phyloP scores from a whole-genome alignment of 2,888 invertebrate species.

The Lasioglossum oenotherae region DNA sequence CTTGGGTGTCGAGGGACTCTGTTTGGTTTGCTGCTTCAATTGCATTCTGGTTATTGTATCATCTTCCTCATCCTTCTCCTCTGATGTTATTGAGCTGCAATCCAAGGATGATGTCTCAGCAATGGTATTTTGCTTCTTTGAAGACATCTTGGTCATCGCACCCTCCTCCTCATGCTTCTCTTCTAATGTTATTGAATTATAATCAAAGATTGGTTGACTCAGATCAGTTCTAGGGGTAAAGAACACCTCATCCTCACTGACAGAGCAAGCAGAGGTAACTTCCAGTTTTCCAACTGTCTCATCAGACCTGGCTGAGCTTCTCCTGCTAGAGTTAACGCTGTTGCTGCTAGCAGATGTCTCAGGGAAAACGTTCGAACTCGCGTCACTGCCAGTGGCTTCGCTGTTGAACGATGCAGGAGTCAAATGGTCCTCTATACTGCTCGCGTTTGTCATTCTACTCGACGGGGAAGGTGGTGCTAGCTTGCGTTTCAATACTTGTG shows the following conservation, averaged over 20 bases:
- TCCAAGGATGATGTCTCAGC: background rate
- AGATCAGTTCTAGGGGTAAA: constrained; percentile 1
- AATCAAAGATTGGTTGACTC: background rate
- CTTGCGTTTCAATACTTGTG: constrained; percentile 56
- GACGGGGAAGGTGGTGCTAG: constrained; percentile 46
- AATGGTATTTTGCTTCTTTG: background rate
- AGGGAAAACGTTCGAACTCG: background rate
- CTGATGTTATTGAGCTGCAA: background rate
- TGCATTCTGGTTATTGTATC: background rate
- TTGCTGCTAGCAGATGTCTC: background rate
- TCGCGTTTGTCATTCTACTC: constrained; percentile 41
- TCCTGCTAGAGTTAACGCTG: background rate
- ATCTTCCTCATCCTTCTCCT: background rate
- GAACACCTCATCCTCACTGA: constrained; percentile 37
- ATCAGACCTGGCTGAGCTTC: background rate
- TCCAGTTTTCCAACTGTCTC: background rate
- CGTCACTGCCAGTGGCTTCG: background rate
- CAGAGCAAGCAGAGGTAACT: background rate
- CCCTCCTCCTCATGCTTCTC: background rate
- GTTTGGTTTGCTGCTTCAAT: background rate
- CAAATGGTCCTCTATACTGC: constrained; percentile 33
- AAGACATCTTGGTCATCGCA: background rate
- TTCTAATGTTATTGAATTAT: background rate
- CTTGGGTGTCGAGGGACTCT: background rate
- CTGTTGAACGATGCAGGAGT: background rate